Percentiles rank a stretch among this genome's conserved stretches.
These are phyloP conservation scores for Bombyx mori DNA, from an alignment of 1,140 invertebrate genomes.

Conservation along the genomic window DNA sequence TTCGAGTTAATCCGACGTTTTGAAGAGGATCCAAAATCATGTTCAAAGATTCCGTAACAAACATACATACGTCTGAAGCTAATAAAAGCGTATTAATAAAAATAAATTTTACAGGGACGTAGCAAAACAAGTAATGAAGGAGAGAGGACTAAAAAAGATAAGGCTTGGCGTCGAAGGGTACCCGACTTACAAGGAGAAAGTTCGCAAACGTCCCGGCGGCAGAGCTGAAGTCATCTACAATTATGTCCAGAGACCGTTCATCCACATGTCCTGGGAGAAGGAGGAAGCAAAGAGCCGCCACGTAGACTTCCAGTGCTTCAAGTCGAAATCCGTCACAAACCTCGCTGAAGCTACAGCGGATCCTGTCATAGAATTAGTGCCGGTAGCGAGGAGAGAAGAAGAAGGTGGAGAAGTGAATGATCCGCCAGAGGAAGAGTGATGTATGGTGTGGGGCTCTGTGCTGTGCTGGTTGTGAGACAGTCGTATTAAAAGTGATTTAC, in stretches of 20 bases:
- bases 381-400: conserved; percentile 27
- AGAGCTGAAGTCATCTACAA: conserved; percentile 98
- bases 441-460: too few relatives aligned
- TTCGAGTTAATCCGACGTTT: too few relatives aligned
- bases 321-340: conserved; percentile 95
- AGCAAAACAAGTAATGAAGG: conserved; percentile 98
- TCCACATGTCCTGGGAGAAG: conserved; percentile 99
- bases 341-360: conserved; percentile 93
- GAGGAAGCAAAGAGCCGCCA: conserved; percentile 99
- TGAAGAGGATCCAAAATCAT: too few relatives aligned
- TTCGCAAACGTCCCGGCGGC: conserved; percentile 91
- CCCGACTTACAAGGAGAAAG: conserved; percentile 99
- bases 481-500: too few relatives aligned
- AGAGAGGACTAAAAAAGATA: conserved; percentile 98
- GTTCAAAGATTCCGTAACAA: too few relatives aligned
- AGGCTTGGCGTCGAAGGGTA: conserved; percentile 99
- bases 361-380: conserved; percentile 70
- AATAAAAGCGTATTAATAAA: too few relatives aligned
- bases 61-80: too few relatives aligned
- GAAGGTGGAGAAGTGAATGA: conserved; percentile 21
- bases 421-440: conserved; percentile 23
- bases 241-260: conserved; percentile 99
- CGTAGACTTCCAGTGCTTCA: conserved; percentile 98
- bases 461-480: too few relatives aligned
- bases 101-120: conserved; percentile 79